These are phyloP conservation scores for Polypterus bichir DNA, from an alignment of 2,113 vertebrate species.

Conservation along the genomic window DNA sequence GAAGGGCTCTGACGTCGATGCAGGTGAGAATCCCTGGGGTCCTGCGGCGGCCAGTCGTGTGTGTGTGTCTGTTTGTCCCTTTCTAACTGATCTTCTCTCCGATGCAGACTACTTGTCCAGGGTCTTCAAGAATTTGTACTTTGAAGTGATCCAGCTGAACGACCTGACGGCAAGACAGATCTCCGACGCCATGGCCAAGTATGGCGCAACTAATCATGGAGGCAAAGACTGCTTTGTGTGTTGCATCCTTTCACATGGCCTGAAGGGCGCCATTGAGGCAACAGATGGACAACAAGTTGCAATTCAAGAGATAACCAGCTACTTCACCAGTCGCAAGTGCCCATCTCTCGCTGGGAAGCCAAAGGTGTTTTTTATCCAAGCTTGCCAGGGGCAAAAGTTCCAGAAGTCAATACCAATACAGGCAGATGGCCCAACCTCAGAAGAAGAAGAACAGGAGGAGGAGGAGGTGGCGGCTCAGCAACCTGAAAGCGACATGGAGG, in stretches of 20 bases:
- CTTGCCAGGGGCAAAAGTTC: conserved; percentile 31
- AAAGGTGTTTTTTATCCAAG: conserved; percentile 57
- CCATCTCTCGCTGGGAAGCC: conserved; percentile 42
- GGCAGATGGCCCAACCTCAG: conserved; percentile 33
- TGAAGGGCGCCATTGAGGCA: conserved; percentile 40
- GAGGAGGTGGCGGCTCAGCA: conserved; percentile 3
- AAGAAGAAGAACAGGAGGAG: conserved; percentile 30
- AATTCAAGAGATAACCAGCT: conserved; percentile 30
- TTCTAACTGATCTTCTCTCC: conserved; percentile 19
- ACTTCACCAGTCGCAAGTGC: conserved; percentile 44
- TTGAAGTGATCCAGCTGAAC: conserved; percentile 24
- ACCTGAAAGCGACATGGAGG: background rate
- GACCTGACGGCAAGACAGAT: conserved; percentile 39
- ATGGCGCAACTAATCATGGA: conserved; percentile 26
- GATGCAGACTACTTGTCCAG: conserved; percentile 31
- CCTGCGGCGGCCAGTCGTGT: background rate
- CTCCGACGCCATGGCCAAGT: background rate
- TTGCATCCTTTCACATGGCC: conserved; percentile 56
- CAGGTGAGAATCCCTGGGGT: conserved; percentile 19
- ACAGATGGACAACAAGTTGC: conserved; percentile 28
- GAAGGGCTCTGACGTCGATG: conserved; percentile 25
- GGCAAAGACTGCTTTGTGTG: conserved; percentile 57
- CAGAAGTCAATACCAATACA: background rate
- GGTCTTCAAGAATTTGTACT: conserved; percentile 49
- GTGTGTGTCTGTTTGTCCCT: background rate